Evolutionary conservation across 2,888 invertebrate genomes (phyloP).

Genomic region (Cenopis cana): DNA sequence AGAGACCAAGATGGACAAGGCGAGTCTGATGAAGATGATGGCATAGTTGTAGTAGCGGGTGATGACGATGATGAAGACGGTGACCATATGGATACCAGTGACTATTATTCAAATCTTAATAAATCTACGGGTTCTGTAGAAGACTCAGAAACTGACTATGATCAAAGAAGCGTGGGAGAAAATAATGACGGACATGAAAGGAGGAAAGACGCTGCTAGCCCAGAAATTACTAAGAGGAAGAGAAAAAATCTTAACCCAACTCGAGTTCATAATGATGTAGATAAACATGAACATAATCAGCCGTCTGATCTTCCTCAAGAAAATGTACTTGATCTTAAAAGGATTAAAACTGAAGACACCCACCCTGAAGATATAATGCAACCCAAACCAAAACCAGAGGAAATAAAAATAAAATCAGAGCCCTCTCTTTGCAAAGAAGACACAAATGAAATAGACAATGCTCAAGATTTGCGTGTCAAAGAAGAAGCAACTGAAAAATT

Average conservation of each 20-base stretch:
- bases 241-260: constrained; percentile 95
- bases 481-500: constrained; percentile 71
- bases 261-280: constrained; percentile 85
- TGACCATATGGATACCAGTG: constrained; percentile 81
- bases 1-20: constrained; percentile 87
- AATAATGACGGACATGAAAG: constrained; percentile 68
- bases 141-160: constrained; percentile 77
- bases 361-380: constrained; percentile 48
- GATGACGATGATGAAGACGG: constrained; percentile 90
- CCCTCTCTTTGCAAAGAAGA: constrained; percentile 63
- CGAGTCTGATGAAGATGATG: constrained; percentile 89
- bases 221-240: constrained; percentile 91
- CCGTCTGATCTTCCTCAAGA: constrained; percentile 64
- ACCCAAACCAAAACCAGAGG: constrained; percentile 51
- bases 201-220: constrained; percentile 78
- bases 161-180: constrained; percentile 76
- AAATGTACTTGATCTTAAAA: constrained; percentile 68
- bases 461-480: constrained; percentile 72
- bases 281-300: constrained; percentile 55
- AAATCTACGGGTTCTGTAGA: constrained; percentile 74
- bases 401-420: constrained; percentile 69
- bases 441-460: constrained; percentile 59
- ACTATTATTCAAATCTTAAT: constrained; percentile 74
- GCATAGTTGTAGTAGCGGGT: constrained; percentile 92
- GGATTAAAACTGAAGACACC: constrained; percentile 67